Evolutionary conservation across 2,888 invertebrate species (phyloP).

Genomic region (Aporophyla lueneburgensis): DNA sequence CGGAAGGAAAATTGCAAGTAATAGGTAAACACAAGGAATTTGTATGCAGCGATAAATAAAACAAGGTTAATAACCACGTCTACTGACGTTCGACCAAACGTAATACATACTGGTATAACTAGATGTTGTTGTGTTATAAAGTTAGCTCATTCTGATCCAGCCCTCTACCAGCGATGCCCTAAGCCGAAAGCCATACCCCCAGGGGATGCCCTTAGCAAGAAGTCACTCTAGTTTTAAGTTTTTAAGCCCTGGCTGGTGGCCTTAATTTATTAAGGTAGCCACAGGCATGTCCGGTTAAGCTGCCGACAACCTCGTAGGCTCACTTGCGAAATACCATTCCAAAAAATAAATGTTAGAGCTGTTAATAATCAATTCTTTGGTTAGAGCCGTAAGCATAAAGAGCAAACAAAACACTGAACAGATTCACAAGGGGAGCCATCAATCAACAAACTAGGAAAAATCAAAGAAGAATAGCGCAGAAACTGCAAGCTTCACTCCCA

Average conservation of each 20-base stretch:
- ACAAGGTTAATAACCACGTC: slow-evolving; percentile 46
- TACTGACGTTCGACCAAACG: slow-evolving; percentile 1
- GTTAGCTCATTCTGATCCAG: no score
- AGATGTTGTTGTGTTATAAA: neutral
- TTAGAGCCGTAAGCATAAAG: neutral
- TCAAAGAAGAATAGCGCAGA: neutral
- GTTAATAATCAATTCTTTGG: neutral
- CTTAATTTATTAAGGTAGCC: no score
- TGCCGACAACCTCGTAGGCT: no score
- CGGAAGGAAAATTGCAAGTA: neutral
- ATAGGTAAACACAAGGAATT: neutral
- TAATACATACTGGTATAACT: slow-evolving; percentile 12
- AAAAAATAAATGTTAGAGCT: no score
- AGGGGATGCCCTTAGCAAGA: no score
- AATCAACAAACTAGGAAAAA: neutral
- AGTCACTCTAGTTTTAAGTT: no score
- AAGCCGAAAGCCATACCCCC: no score
- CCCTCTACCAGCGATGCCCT: no score
- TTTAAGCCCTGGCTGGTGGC: no score
- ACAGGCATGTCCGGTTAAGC: no score
- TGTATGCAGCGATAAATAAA: slow-evolving; percentile 16
- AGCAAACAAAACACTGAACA: neutral
- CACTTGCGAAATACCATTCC: no score
- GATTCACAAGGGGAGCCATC: neutral
- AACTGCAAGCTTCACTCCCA: no score